These are phyloP conservation scores for Heliconius nattereri DNA, from an alignment of 1,140 invertebrate species.

Conservation along the genomic window DNA sequence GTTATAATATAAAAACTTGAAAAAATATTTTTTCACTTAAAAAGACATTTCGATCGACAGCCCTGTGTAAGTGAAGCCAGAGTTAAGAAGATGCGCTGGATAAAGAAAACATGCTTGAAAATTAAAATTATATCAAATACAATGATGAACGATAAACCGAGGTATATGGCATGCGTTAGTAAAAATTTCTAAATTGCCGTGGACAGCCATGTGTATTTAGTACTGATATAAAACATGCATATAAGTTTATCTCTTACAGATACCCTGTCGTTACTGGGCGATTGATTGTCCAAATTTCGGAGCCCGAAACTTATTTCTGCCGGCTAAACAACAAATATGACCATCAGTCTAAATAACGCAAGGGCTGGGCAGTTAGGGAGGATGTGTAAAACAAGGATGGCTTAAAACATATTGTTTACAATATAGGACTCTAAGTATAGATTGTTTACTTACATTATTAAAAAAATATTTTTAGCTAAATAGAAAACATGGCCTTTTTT, in stretches of 20 bases:
- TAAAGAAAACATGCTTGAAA: neutral
- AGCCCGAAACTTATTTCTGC: slow-evolving; percentile 72
- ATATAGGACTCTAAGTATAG: neutral
- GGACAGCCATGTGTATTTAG: slow-evolving; percentile 5
- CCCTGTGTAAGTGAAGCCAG: neutral
- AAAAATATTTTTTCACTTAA: neutral
- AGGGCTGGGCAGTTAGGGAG: neutral
- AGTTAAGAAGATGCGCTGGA: neutral
- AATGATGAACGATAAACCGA: neutral
- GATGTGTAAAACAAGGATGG: neutral
- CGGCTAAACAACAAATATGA: slow-evolving; percentile 66
- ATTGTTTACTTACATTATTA: neutral
- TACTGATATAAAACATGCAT: slow-evolving; percentile 51
- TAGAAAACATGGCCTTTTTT: too few relatives aligned
- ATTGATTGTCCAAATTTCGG: slow-evolving; percentile 69
- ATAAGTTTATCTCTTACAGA: slow-evolving; percentile 66
- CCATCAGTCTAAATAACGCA: slow-evolving; percentile 28
- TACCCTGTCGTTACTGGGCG: slow-evolving; percentile 64
- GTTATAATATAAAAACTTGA: neutral
- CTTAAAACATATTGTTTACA: neutral
- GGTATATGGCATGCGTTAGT: slow-evolving; percentile 17
- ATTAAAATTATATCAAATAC: neutral
- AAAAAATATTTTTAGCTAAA: too few relatives aligned
- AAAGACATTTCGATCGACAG: neutral
- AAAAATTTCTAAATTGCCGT: neutral